Base-by-base conservation (phyloP, 1,140 invertebrate genomes). In the Brachionus paranguensis region DNA sequence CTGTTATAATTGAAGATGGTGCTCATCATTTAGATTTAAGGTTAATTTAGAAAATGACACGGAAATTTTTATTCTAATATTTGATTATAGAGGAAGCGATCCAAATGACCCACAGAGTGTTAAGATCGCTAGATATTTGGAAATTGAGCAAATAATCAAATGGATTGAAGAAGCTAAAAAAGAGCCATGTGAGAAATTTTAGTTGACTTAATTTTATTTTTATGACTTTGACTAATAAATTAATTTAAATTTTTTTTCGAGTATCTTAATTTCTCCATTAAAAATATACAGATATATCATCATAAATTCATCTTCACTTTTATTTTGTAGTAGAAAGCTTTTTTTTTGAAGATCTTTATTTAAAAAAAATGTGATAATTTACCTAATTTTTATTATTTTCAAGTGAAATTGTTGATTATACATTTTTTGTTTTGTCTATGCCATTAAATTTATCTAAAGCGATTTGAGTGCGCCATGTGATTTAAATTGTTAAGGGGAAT, bases 1-100 rank as follows among this genome's bases (percentile, higher is more conserved):
- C 78, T 14, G 78, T 81, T 47, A 17, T 84, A 14, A 94, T 99
- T 79, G 92, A 94, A 3, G 93, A 96, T 88, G 94, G 93, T 0
- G 96, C 96, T 10, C 96, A 98, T 91, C 96, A 98, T 88, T 91
- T 81, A 41, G 78, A 81, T 20, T 47, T 81, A 12, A 81, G 78
- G 53, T 81, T 10, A 60, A 27, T 20, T 20, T 20, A 33, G 5
- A 37, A 37, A 37, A 7, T 37, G 4, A 37, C 2, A 7, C 7
- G 4, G 7, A 37, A 37, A 37, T 37, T 37, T 37, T 29, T 29
- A 29, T 27, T 78, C 3, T 53, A 7, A 7, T 17, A 53, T 79
- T 79, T 79, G 20, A 37, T 12, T 79, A 55, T 24, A 79, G 76
- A 79, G 76, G 50, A 41, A 60, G 64, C 27, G 64, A 81, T 81